Evolutionary conservation across 2,888 invertebrate genomes (phyloP), one percentile per base, ranked within the genome.

Genomic region (Phortica okadai): DNA sequence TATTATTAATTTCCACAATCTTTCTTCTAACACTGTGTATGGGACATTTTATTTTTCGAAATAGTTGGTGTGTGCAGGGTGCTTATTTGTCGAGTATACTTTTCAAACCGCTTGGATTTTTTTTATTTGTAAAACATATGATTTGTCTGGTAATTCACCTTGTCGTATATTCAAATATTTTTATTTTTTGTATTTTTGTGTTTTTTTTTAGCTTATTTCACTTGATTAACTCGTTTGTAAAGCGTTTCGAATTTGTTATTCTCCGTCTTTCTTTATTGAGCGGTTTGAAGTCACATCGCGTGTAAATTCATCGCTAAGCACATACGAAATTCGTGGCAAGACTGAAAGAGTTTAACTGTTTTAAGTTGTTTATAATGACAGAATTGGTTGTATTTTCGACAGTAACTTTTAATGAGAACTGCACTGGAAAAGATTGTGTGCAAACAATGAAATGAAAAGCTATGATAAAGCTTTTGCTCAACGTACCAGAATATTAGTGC

Each of bases 311-410:
- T 54, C 21, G 41, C 33, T 56, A 70, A 80, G 78, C 45, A 74
- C 79, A 78, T 33, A 75, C 75, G 87, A 79, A 67, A 44, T 78
- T 62, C 79, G 79, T 80, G 81, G 67, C 67, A 78, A 76, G 75
- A 88, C 87, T 85, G 78, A 85, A 75, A 50, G 54, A 7, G 10
- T 41, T 21, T n/a, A 54, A 70, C 77, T 75, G 73, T 72, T 56
- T 16, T 67, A 70, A 64, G 76, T 33, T n/a, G 76, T 74, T 81
- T 78, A 78, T 78, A 82, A 80, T 58, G 72, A 50, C 50, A 50
- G 14, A 11, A 50, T 50, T 50, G 50, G 50, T 50, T 50, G 50
- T 50, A 50, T 74, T 42, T 45, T 42, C 54, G 56, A 74, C 75
- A 73, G 11, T 25, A n/a, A 62, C 16, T 62, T 33, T 59, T 73